These are phyloP conservation scores for Cheilosia pagana DNA, from an alignment of 2,888 invertebrate species.

Conservation along the genomic window DNA sequence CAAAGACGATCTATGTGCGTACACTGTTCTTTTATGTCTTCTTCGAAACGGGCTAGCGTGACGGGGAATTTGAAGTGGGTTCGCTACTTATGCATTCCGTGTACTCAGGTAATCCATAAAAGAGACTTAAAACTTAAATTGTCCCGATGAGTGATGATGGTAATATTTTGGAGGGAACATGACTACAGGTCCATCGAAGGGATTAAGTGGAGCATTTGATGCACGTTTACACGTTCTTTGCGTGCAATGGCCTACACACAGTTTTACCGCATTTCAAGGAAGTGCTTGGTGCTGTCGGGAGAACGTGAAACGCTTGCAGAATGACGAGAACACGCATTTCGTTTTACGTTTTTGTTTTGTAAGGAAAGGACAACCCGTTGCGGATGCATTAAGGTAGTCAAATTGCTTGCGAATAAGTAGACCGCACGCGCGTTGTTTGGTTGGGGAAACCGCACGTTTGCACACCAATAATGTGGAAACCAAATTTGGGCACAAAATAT, in stretches of 20 bases:
- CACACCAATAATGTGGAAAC: no score
- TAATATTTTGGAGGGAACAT: constrained; percentile 48
- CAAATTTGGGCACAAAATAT: no score
- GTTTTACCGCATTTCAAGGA: constrained; percentile 36
- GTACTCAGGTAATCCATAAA: constrained; percentile 60
- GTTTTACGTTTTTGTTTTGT: constrained; percentile 18
- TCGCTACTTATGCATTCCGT: constrained; percentile 51
- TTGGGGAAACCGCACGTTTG: no score
- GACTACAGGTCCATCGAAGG: constrained; percentile 50
- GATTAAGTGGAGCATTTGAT: constrained; percentile 50
- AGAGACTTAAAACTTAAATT: constrained; percentile 42
- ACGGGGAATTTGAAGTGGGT: constrained; percentile 49
- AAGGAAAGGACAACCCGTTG: not conserved
- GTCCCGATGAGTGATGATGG: constrained; percentile 56
- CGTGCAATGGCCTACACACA: constrained; percentile 38
- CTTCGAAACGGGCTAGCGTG: constrained; percentile 58
- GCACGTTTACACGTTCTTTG: constrained; percentile 50
- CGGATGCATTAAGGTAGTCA: not conserved
- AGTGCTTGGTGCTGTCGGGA: constrained; percentile 8
- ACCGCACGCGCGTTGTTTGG: no score
- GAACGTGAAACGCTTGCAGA: constrained; percentile 32
- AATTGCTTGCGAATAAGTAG: no score
- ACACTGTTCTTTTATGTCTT: constrained; percentile 39
- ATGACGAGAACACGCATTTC: constrained; percentile 28
- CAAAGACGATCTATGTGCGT: not conserved